These are phyloP conservation scores for Gastrophryne carolinensis DNA, from an alignment of 2,797 vertebrate species.

Conservation along the genomic window DNA sequence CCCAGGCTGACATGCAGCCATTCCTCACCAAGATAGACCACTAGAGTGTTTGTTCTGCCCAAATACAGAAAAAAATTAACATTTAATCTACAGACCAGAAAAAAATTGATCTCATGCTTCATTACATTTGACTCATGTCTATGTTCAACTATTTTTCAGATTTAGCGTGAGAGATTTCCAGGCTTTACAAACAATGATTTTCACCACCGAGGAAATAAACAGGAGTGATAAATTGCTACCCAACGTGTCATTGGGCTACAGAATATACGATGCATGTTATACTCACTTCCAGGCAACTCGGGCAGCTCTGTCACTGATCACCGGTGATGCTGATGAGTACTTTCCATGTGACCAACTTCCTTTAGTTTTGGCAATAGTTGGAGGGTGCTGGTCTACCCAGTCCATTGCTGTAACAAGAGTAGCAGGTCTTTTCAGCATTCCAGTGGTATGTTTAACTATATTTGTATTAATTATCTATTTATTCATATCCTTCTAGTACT, in stretches of 20 bases:
- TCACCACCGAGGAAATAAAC: conserved; percentile 64
- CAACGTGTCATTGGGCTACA: conserved; percentile 64
- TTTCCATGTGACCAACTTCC: conserved; percentile 51
- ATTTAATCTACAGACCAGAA: too few relatives aligned
- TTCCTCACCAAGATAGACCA: too few relatives aligned
- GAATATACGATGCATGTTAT: conserved; percentile 61
- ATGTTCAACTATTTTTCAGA: conserved; percentile 25
- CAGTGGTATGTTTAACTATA: too few relatives aligned
- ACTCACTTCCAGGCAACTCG: conserved; percentile 56
- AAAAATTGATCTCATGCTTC: too few relatives aligned
- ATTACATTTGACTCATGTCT: too few relatives aligned
- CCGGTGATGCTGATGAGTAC: conserved; percentile 31
- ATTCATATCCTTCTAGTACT: too few relatives aligned
- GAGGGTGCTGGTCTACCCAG: conserved; percentile 62
- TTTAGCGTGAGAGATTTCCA: conserved; percentile 54
- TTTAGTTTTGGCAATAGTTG: conserved; percentile 59
- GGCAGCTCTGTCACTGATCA: conserved; percentile 50
- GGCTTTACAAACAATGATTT: conserved; percentile 63
- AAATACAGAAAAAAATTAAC: too few relatives aligned
- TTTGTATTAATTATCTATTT: too few relatives aligned
- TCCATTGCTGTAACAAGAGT: conserved; percentile 62
- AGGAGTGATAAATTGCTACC: conserved; percentile 57
- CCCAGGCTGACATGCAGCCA: too few relatives aligned
- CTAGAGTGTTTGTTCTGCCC: too few relatives aligned
- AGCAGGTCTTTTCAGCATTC: conserved; percentile 58